These are phyloP conservation scores for Ptychoptera albimana DNA, from an alignment of 2,888 invertebrate genomes.

Conservation along the genomic window DNA sequence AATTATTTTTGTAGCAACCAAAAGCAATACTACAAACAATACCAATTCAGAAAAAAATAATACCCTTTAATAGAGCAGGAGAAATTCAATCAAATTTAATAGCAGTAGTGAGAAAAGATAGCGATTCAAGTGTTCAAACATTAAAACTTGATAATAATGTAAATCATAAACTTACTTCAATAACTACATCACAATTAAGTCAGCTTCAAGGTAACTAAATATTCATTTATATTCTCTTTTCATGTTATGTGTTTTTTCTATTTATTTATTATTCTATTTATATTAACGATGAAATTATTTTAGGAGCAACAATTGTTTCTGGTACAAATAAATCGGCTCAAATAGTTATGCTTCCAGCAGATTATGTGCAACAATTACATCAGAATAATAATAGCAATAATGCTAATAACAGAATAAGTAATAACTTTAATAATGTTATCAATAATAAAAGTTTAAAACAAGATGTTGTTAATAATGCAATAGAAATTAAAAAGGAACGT, in stretches of 20 bases:
- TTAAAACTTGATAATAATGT: background rate
- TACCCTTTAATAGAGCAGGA: constrained; percentile 24
- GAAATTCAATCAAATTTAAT: constrained; percentile 14
- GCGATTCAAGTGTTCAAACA: background rate
- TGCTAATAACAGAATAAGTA: too few relatives aligned
- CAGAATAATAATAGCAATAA: constrained; percentile 10
- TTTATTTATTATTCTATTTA: too few relatives aligned
- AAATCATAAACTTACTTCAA: constrained; percentile 13
- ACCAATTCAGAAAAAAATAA: constrained; percentile 26
- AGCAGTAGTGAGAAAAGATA: constrained; percentile 4
- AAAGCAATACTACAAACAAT: constrained; percentile 1
- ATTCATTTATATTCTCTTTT: too few relatives aligned
- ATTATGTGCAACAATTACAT: constrained; percentile 34
- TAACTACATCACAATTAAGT: constrained; percentile 29
- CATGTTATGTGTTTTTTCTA: too few relatives aligned
- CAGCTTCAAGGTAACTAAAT: constrained; percentile 18
- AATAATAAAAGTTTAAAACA: too few relatives aligned
- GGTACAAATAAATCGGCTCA: constrained; percentile 24
- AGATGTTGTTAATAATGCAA: too few relatives aligned
- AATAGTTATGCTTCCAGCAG: constrained; percentile 41
- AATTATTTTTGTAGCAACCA: too few relatives aligned
- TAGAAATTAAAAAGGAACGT: too few relatives aligned
- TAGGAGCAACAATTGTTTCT: constrained; percentile 17
- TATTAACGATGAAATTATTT: background rate
- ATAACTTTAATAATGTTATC: too few relatives aligned